Percentiles rank a stretch among this genome's conserved stretches.
These are phyloP conservation scores for Xenopus tropicalis DNA, from an alignment of 2,113 vertebrate genomes.

Conservation along the genomic window UCB_Xtro_10.0 CM004448.2:590501-591000, in stretches of 20 bases:
- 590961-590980: no score
- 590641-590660: slow-evolving; percentile 68
- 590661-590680: slow-evolving; percentile 52
- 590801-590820: slow-evolving; percentile 65
- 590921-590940: no score
- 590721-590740: slow-evolving; percentile 66
- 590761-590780: slow-evolving; percentile 70
- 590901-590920: not conserved
- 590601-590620: slow-evolving; percentile 50
- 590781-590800: slow-evolving; percentile 63
- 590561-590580: slow-evolving; percentile 69
- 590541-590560: slow-evolving; percentile 59
- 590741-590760: slow-evolving; percentile 82
- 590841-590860: slow-evolving; percentile 80
- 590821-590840: slow-evolving; percentile 77
- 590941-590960: no score
- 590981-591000: no score
- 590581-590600: slow-evolving; percentile 66
- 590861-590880: slow-evolving; percentile 82
- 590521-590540: slow-evolving; percentile 75
- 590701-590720: slow-evolving; percentile 61
- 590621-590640: slow-evolving; percentile 64
- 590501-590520: slow-evolving; percentile 77
- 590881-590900: slow-evolving; percentile 69
- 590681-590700: slow-evolving; percentile 62